Evolutionary conservation across 2,888 invertebrate species (phyloP).

Genomic region (Odontocolon sp.): DNA sequence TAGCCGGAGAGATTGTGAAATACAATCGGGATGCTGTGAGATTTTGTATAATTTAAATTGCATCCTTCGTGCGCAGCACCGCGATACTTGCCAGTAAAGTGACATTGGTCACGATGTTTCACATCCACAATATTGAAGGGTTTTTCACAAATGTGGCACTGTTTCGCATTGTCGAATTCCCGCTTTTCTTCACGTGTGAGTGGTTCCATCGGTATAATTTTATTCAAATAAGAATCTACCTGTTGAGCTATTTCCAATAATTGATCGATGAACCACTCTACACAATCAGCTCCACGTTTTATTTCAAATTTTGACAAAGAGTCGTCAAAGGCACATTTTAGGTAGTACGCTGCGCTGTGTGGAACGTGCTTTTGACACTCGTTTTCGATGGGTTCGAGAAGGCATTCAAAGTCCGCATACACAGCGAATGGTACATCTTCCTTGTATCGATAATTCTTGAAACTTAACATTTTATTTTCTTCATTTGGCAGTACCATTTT

Average conservation of each 20-base stretch:
- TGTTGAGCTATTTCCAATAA: constrained; percentile 17
- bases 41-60: constrained; percentile 63
- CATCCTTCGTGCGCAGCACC: constrained; percentile 64
- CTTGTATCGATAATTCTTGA: too few relatives aligned
- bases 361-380: constrained; percentile 45
- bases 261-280: constrained; percentile 53
- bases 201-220: constrained; percentile 30
- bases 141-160: too few relatives aligned
- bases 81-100: constrained; percentile 57
- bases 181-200: constrained; percentile 32
- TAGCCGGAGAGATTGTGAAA: constrained; percentile 68
- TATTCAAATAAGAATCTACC: constrained; percentile 7
- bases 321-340: constrained; percentile 33
- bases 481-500: constrained; percentile 44
- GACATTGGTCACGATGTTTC: too few relatives aligned
- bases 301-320: constrained; percentile 39
- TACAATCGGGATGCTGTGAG: constrained; percentile 61
- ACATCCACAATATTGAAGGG: too few relatives aligned
- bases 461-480: too few relatives aligned
- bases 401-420: too few relatives aligned
- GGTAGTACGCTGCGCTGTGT: constrained; percentile 36
- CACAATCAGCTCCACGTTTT: constrained; percentile 40
- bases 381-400: constrained; percentile 22
- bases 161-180: constrained; percentile 44
- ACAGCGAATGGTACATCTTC: too few relatives aligned